phyloP scores from a whole-genome alignment of 64 coral and sea anemone species.

The Montipora foliosa region DNA sequence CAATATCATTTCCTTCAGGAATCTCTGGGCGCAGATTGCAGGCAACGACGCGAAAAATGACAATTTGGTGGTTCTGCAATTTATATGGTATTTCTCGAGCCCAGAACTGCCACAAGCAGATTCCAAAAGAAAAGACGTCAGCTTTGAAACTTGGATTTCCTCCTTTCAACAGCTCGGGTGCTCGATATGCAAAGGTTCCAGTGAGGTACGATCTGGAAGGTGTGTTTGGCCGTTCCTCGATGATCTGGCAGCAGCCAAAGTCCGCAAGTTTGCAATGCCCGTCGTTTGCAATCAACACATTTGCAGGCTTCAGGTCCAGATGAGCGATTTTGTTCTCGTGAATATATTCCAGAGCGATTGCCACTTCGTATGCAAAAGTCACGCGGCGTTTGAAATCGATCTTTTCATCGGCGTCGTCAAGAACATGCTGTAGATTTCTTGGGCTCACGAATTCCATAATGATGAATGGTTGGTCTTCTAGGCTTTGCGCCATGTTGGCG shows the following conservation, averaged over 20 bases:
- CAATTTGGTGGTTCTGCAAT: slow-evolving; percentile 89
- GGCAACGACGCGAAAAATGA: slow-evolving; percentile 92
- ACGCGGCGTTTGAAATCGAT: slow-evolving; percentile 70
- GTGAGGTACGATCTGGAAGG: slow-evolving; percentile 91
- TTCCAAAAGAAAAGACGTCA: slow-evolving; percentile 89
- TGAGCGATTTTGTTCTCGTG: slow-evolving; percentile 84
- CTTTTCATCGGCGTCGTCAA: slow-evolving; percentile 81
- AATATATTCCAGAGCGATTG: slow-evolving; percentile 81
- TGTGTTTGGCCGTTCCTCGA: slow-evolving; percentile 88
- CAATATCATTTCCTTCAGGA: slow-evolving; percentile 68
- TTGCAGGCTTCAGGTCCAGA: slow-evolving; percentile 95
- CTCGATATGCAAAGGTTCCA: slow-evolving; percentile 93
- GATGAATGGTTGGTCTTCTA: slow-evolving; percentile 92
- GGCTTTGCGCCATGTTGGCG: slow-evolving; percentile 42
- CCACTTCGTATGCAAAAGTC: slow-evolving; percentile 71
- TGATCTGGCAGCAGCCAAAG: slow-evolving; percentile 91
- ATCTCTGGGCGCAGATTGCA: slow-evolving; percentile 84
- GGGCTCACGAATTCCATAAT: slow-evolving; percentile 95
- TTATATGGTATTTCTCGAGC: slow-evolving; percentile 92
- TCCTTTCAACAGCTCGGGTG: slow-evolving; percentile 93
- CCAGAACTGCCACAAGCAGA: slow-evolving; percentile 90
- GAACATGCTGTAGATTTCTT: slow-evolving; percentile 84
- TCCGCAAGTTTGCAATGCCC: slow-evolving; percentile 82
- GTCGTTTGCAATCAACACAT: slow-evolving; percentile 74
- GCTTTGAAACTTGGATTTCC: slow-evolving; percentile 86